These are phyloP conservation scores for Prunella strophiata DNA, from an alignment of 2,797 vertebrate species.

Conservation along the genomic window DNA sequence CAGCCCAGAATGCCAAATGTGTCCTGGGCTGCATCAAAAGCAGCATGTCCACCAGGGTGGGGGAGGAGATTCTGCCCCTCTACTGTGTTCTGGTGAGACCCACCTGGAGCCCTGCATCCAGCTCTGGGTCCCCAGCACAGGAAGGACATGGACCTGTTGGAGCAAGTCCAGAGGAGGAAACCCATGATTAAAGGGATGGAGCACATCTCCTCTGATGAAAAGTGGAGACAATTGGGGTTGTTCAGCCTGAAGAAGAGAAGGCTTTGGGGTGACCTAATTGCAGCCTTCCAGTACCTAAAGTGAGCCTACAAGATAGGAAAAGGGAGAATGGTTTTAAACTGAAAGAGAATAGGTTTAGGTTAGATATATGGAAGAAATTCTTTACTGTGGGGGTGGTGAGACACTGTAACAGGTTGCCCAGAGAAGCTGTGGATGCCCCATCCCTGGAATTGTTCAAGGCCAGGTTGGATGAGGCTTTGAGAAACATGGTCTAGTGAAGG, in stretches of 20 bases:
- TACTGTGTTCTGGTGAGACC: not conserved
- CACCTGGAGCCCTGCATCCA: not conserved
- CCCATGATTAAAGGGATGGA: not conserved
- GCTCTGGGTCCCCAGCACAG: not conserved
- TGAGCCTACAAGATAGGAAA: not conserved
- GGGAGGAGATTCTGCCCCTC: not conserved
- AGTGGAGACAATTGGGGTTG: not conserved
- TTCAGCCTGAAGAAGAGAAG: not conserved
- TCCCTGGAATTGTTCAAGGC: not conserved
- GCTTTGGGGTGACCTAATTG: not conserved
- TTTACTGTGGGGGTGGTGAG: not conserved
- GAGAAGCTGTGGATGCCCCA: not conserved
- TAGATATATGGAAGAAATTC: not conserved
- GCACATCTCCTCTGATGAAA: not conserved
- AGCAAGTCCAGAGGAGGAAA: not conserved
- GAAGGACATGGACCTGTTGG: not conserved
- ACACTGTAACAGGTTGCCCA: not conserved
- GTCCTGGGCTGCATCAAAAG: not conserved
- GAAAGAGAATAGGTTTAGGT: not conserved
- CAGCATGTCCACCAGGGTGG: rapidly evolving
- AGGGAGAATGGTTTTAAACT: not conserved
- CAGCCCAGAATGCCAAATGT: not conserved
- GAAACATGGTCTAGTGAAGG: not conserved
- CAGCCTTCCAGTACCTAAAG: not conserved
- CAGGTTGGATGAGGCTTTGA: not conserved